Evolutionary conservation across 2,888 invertebrate species (phyloP).

Genomic region (Antitype chi): DNA sequence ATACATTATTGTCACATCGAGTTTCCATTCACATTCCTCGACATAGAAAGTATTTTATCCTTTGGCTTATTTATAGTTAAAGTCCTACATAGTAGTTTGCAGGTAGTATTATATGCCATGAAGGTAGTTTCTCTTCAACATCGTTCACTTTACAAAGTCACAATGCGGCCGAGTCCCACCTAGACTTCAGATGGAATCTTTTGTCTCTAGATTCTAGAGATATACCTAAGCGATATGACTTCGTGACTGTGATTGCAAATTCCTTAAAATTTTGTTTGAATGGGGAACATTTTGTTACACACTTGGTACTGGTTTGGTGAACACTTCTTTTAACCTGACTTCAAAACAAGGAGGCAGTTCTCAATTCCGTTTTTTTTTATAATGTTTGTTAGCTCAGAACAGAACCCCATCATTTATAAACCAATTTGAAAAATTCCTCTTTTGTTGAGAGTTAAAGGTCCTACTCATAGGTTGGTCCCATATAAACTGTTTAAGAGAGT

Average conservation of each 20-base stretch:
- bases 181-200: background rate
- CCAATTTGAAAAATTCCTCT: too few relatives aligned
- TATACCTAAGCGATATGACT: background rate
- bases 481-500: too few relatives aligned
- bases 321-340: background rate
- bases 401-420: too few relatives aligned
- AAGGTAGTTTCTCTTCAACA: background rate
- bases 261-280: constrained; percentile 52
- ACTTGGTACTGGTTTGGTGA: constrained; percentile 12
- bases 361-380: too few relatives aligned
- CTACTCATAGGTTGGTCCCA: too few relatives aligned
- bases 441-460: too few relatives aligned
- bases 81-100: background rate
- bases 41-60: background rate
- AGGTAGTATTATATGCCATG: background rate
- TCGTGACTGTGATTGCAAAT: constrained; percentile 32
- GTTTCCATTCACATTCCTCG: background rate
- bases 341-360: too few relatives aligned
- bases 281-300: constrained; percentile 47
- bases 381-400: too few relatives aligned
- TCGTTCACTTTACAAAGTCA: background rate
- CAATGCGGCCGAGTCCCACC: background rate
- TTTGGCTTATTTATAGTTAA: background rate
- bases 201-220: background rate
- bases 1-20: background rate